Base-by-base conservation (phyloP, 2,797 vertebrate species). In the Lagothrix lagotricha region DNA sequence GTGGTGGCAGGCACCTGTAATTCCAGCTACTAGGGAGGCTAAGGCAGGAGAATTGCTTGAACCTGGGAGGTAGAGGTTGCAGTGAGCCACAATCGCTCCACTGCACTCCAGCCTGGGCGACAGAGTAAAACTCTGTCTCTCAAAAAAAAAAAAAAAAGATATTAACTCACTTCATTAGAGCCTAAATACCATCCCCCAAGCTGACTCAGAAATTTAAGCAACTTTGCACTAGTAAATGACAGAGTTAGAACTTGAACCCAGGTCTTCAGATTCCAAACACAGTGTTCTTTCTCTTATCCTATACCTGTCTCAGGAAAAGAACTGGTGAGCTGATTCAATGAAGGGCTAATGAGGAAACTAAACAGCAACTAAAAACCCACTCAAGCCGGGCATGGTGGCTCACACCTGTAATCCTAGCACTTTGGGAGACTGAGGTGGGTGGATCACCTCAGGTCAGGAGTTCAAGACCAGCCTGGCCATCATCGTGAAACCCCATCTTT, bases 161-260 rank as follows among this genome's bases (percentile, higher is more conserved):
- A 70, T 4, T 83, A 88, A 52, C 33, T 36, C 52, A 86, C 44
- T 30, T 93, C 79, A 85, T 80, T 86, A n/a, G 95, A 95, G 79
- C 17, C 70, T 67, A 88, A 88, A 87, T 39, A 88, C 20, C 30
- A 96, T 19, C n/a, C 61, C n/a, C 28, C 20, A 79, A 88, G n/a
- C 6, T 4, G 87, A 82, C 14, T 80, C 48, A 95, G 50, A 95
- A 86, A 87, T 64, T 70, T 36, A 91, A 84, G 75, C 77, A 94
- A 81, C n/a, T 86, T 91, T 95, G 96, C 79, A 86, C 30, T 22
- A 76, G 72, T 95, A 85, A 70, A 95, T 26, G 19, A 64, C 44
- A 92, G 73, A 61, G 33, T 85, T 75, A 91, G 28, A 95, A 83
- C 26, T 24, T 82, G 86, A 97, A 91, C 22, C 30, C 7, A 57